These are phyloP conservation scores for Laticauda colubrina DNA, from an alignment of 2,113 vertebrate genomes.

Conservation along the genomic window DNA sequence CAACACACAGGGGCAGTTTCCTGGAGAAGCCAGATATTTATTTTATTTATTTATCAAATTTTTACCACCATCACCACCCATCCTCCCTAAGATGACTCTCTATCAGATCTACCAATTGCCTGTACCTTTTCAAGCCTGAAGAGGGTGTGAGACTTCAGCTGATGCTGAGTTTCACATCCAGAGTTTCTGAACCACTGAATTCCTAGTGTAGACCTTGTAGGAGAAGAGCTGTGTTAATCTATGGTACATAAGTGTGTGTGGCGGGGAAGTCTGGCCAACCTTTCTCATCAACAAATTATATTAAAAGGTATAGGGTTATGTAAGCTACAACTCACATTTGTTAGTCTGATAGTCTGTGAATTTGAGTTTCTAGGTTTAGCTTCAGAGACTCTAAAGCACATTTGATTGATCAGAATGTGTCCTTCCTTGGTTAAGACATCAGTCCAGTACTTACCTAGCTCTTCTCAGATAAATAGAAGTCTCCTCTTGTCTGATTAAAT, in stretches of 20 bases:
- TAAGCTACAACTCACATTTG: not conserved
- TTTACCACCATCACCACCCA: not conserved
- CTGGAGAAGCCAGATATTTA: not conserved
- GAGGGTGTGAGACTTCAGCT: not conserved
- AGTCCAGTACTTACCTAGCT: constrained; percentile 26
- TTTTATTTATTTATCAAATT: not conserved
- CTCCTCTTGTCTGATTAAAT: constrained; percentile 33
- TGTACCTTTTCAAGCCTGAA: not conserved
- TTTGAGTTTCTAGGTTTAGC: not conserved
- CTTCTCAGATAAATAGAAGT: constrained; percentile 48
- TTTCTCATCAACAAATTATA: not conserved
- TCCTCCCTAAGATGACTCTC: not conserved
- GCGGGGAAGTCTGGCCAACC: not conserved
- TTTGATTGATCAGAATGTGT: not conserved
- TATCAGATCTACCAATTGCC: not conserved
- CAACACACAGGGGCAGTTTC: not conserved
- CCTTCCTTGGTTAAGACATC: constrained; percentile 25
- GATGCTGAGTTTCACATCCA: not conserved
- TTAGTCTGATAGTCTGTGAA: not conserved
- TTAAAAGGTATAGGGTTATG: not conserved
- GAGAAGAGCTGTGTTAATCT: not conserved
- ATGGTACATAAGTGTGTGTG: not conserved
- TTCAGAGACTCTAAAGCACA: not conserved
- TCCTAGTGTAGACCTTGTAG: not conserved
- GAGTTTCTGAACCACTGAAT: not conserved